Base-by-base conservation (phyloP, 2,888 invertebrate species). In the Eumerus sabulonum region DNA sequence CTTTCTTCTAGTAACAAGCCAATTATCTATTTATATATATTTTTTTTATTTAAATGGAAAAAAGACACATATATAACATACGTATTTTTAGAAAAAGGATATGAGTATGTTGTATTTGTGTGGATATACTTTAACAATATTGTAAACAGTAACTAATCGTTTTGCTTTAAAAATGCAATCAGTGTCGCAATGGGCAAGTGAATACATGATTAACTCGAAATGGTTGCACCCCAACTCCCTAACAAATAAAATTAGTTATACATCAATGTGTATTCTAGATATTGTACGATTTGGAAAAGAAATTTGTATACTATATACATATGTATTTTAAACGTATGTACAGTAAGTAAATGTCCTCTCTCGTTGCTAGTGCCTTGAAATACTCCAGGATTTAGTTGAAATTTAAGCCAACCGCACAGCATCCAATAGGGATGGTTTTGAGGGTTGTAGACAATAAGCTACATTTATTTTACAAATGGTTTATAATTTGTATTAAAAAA, bases 361-460 rank as follows among this genome's bases (percentile, higher is more conserved):
- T 66, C 62, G 62, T 72, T 77, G 62, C 76, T 77, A 77, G 76
- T 77, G 76, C 76, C 72, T 72, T 72, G 66, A 67, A 77, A 77
- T 77, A 77, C 76, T 77, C 76, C 40, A 51, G 51, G 54, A 44
- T 45, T 71, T 56, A 68, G 7, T 27, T 27, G 2, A 7, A 27
- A 27, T 27, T 27, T 27, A 27, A 27, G 7, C 27, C 27, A 27
- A 7, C 27, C 27, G 27, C 27, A 27, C 27, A 27, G 27, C 27
- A n/a, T n/a, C n/a, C n/a, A n/a, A n/a, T n/a, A n/a, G 27, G 27
- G 27, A 27, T 27, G 27, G 27, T 27, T 27, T 27, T 4, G 7
- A 27, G 27, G 27, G 7, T 27, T 4, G 7, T 2, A 27, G 7
- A 27, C 27, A 27, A 27, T 27, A 27, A 27, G 27, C 27, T 27